Conservation (phyloP, 2,888 invertebrate species). For the Bhutanitis thaidina region DNA sequence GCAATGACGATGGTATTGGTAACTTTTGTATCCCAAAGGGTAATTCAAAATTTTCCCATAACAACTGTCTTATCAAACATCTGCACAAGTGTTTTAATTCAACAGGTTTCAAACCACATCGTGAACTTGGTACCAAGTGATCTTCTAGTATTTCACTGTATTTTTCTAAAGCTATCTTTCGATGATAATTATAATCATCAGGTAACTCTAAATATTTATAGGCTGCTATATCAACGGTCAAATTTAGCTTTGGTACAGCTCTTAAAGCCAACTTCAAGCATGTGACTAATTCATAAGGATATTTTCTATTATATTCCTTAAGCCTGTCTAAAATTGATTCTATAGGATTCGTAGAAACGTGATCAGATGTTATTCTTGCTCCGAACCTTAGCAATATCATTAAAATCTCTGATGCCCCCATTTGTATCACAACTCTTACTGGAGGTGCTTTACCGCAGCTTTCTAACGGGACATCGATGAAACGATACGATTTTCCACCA, state of each 20-base stretch:
- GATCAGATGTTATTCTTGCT: slow-evolving; percentile 80
- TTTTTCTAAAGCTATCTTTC: slow-evolving; percentile 59
- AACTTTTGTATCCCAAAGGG: slow-evolving; percentile 86
- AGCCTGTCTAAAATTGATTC: slow-evolving; percentile 83
- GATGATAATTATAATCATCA: slow-evolving; percentile 66
- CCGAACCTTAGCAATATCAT: slow-evolving; percentile 87
- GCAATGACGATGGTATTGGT: slow-evolving; percentile 82
- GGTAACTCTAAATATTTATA: slow-evolving; percentile 56
- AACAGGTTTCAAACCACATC: slow-evolving; percentile 82
- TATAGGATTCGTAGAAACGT: slow-evolving; percentile 80
- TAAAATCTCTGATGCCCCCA: slow-evolving; percentile 87
- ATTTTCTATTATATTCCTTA: slow-evolving; percentile 80
- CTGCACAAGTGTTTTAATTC: slow-evolving; percentile 88
- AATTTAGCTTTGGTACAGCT: slow-evolving; percentile 79
- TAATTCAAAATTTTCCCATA: slow-evolving; percentile 85
- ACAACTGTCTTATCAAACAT: slow-evolving; percentile 82
- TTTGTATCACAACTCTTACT: slow-evolving; percentile 85
- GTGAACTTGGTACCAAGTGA: slow-evolving; percentile 79
- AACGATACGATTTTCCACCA: slow-evolving; percentile 64
- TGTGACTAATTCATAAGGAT: slow-evolving; percentile 84
- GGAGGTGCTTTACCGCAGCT: slow-evolving; percentile 88
- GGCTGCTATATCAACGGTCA: slow-evolving; percentile 61
- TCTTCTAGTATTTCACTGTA: slow-evolving; percentile 76
- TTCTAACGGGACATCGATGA: slow-evolving; percentile 90
- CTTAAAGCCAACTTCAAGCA: slow-evolving; percentile 85